These are phyloP conservation scores for Lepus europaeus DNA, from an alignment of 2,113 vertebrate genomes.

Conservation along the genomic window DNA sequence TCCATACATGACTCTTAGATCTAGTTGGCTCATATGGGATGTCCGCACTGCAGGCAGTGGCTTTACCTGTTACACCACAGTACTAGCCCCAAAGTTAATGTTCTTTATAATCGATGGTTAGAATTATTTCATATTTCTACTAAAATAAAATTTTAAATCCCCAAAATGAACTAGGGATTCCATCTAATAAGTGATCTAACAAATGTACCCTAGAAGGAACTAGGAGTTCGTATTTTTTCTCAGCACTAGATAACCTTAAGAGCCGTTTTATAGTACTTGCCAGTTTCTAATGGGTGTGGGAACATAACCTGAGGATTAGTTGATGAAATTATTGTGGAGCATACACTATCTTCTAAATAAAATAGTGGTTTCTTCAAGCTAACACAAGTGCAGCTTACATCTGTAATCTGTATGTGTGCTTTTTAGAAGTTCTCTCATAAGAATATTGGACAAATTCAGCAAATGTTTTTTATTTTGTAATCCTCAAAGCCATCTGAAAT, in stretches of 20 bases:
- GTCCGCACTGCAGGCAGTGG: too few species aligned
- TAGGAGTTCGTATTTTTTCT: background rate
- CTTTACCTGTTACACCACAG: too few species aligned
- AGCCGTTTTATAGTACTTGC: background rate
- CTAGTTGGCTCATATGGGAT: too few species aligned
- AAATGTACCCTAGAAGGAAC: background rate
- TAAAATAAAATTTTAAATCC: conserved; percentile 25
- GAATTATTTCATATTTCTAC: background rate
- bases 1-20: too few species aligned
- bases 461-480: background rate
- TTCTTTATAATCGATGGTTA: background rate
- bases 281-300: background rate
- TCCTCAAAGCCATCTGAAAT: background rate
- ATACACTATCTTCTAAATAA: background rate
- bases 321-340: background rate
- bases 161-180: background rate
- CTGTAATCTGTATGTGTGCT: background rate
- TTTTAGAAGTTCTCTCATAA: background rate
- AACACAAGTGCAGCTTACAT: background rate
- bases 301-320: background rate
- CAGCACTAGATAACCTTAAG: background rate
- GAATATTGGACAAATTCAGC: background rate
- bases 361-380: background rate
- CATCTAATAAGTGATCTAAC: background rate
- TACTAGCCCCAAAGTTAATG: too few species aligned